Evolutionary conservation across 2,797 vertebrate species (phyloP).

Genomic region (Tapirus indicus): DNA sequence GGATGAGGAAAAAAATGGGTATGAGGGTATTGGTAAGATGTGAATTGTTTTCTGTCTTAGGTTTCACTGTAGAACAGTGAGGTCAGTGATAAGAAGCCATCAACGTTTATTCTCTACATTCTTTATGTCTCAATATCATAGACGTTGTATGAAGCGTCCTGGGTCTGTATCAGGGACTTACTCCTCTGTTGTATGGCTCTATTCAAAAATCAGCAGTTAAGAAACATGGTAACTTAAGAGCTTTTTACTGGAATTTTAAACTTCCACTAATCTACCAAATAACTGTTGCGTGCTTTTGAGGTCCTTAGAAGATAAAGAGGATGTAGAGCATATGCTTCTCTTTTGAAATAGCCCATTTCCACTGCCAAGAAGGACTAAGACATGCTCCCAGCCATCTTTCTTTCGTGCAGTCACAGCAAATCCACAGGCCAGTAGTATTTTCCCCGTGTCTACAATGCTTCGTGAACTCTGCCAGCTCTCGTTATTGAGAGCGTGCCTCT

Average conservation of each 20-base stretch:
- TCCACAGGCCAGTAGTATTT: background rate
- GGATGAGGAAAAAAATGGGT: slow-evolving; percentile 89
- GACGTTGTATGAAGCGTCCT: slow-evolving; percentile 91
- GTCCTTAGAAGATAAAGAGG: background rate
- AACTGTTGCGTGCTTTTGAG: background rate
- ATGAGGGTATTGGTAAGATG: slow-evolving; percentile 89
- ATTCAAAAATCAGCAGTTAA: slow-evolving; percentile 92
- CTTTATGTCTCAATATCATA: slow-evolving; percentile 65
- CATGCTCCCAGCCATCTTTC: background rate
- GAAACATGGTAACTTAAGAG: slow-evolving; percentile 62
- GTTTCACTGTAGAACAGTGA: background rate
- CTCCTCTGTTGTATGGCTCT: slow-evolving; percentile 91
- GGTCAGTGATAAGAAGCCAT: background rate
- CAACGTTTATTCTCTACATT: background rate
- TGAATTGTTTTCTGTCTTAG: background rate
- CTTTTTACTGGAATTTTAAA: slow-evolving; percentile 6
- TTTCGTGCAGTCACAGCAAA: background rate
- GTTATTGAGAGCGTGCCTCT: background rate
- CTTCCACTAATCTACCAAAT: background rate
- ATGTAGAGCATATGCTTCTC: background rate
- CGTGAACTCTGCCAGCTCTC: background rate
- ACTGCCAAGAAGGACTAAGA: background rate
- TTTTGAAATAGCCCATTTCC: background rate
- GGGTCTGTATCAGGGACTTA: slow-evolving; percentile 91
- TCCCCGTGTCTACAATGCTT: background rate